Percentiles rank a stretch among this genome's conserved stretches.
Evolutionary conservation across 2,888 invertebrate species (phyloP).

Genomic region (Drosophila austrosaltans): DNA sequence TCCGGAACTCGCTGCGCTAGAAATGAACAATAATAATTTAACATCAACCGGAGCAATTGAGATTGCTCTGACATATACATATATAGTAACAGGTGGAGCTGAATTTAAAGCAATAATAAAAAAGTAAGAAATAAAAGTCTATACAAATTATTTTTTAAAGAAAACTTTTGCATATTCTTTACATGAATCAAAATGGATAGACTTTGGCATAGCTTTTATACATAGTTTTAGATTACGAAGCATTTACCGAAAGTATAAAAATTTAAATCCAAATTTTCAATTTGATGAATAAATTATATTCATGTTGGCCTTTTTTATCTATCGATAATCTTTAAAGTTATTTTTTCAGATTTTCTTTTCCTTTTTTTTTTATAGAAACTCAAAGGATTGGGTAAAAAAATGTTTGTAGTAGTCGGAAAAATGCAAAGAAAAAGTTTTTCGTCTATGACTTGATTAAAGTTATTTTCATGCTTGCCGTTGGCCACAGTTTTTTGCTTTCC

Average conservation of each 20-base stretch:
- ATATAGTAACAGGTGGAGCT: too few species aligned
- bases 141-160: too few species aligned
- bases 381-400: constrained; percentile 2
- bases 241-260: neutral
- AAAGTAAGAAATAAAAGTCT: too few species aligned
- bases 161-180: too few species aligned
- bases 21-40: too few species aligned
- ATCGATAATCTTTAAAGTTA: neutral
- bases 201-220: neutral
- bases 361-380: neutral
- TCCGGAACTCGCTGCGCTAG: too few species aligned
- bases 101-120: too few species aligned
- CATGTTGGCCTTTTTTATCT: neutral
- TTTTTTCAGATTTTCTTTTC: neutral
- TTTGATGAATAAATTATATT: neutral
- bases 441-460: constrained; percentile 20
- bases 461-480: constrained; percentile 15
- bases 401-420: neutral
- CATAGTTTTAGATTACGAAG: neutral
- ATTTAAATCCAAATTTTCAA: neutral
- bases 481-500: constrained; percentile 6
- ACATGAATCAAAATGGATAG: neutral
- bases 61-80: too few species aligned
- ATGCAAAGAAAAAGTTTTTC: constrained; percentile 14
- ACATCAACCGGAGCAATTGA: too few species aligned